phyloP scores from a whole-genome alignment of 2,888 invertebrate genomes.

The Thysanoteuthis rhombus region DNA sequence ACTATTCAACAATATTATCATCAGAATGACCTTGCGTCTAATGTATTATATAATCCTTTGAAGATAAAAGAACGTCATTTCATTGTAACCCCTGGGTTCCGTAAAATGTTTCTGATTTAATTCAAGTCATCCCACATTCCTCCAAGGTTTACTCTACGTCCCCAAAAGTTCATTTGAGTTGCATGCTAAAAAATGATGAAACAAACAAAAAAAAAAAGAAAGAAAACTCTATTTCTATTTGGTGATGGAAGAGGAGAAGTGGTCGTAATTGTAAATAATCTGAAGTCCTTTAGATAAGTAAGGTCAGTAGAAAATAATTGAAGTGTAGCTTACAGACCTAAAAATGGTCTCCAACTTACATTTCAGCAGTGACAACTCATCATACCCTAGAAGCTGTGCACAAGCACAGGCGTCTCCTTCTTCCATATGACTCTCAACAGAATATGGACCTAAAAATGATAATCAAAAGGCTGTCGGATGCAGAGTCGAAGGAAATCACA shows the following conservation, averaged over 20 bases:
- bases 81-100: background rate
- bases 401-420: constrained; percentile 16
- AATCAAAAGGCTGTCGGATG: constrained; percentile 21
- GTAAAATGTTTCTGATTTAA: background rate
- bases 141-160: background rate
- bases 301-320: constrained; percentile 22
- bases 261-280: background rate
- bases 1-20: background rate
- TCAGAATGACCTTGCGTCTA: background rate
- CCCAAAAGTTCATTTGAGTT: background rate
- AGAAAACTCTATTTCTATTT: background rate
- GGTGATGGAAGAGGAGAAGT: background rate
- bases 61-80: background rate
- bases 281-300: background rate
- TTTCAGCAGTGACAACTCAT: constrained; percentile 26
- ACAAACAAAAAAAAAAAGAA: background rate
- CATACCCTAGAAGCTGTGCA: constrained; percentile 23
- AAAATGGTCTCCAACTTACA: constrained; percentile 18
- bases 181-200: background rate
- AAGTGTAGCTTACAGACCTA: constrained; percentile 24
- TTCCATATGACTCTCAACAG: constrained; percentile 28
- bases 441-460: constrained; percentile 24
- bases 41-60: background rate
- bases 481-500: constrained; percentile 16
- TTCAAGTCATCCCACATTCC: no score